Conservation (phyloP, 2,797 vertebrate genomes). For the Anguilla obscura region DNA sequence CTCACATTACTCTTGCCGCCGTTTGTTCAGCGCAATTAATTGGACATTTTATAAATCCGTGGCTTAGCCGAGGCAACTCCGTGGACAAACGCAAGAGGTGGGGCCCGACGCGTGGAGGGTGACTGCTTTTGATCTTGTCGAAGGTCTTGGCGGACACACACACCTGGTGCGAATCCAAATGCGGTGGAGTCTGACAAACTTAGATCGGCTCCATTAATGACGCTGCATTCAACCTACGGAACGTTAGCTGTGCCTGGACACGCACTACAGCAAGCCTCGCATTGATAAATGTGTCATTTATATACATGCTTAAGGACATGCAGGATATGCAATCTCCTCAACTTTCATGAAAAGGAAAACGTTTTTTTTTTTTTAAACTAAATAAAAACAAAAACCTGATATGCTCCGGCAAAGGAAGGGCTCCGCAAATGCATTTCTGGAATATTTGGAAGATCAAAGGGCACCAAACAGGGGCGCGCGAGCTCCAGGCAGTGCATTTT, state of each 20-base stretch:
- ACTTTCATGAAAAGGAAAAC: neutral
- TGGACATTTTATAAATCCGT: neutral
- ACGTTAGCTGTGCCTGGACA: neutral
- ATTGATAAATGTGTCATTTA: neutral
- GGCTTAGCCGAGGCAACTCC: neutral
- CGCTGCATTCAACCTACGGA: neutral
- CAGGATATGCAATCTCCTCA: neutral
- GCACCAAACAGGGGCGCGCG: conserved; percentile 26
- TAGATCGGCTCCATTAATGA: neutral
- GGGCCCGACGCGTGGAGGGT: neutral
- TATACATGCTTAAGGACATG: neutral
- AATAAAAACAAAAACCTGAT: conserved; percentile 29
- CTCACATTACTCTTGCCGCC: neutral
- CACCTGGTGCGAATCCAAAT: neutral
- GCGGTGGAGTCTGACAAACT: neutral
- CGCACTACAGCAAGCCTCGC: neutral
- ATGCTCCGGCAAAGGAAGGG: neutral
- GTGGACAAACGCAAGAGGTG: neutral
- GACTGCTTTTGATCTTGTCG: neutral
- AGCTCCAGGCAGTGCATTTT: conserved; percentile 13
- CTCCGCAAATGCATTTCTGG: conserved; percentile 13
- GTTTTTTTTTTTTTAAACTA: neutral
- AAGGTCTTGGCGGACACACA: neutral
- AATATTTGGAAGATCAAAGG: conserved; percentile 29
- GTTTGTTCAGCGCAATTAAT: conserved; percentile 8